A percentile compares a stretch with the other conserved stretches of the same genome.
Evolutionary conservation across 2,797 vertebrate genomes (phyloP).

Genomic region (Pygocentrus nattereri): DNA sequence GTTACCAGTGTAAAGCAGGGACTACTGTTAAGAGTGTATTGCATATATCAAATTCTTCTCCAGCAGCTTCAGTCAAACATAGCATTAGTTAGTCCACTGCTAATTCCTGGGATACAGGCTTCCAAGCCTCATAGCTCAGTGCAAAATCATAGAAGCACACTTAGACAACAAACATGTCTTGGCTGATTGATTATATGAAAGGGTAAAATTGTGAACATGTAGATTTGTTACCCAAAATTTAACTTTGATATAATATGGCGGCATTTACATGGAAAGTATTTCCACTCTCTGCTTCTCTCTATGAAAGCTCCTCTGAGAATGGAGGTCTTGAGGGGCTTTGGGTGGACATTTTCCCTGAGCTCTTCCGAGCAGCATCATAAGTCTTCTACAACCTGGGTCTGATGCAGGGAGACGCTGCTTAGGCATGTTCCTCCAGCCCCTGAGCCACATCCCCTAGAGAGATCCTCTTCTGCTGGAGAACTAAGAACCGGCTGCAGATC

Average conservation of each 20-base stretch:
- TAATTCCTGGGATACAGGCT: neutral
- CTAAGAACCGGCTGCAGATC: constrained; percentile 28
- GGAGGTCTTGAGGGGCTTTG: neutral
- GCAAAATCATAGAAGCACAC: neutral
- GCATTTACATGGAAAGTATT: neutral
- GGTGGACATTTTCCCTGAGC: constrained; percentile 5
- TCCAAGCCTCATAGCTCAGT: neutral
- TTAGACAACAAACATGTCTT: neutral
- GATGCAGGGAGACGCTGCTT: constrained; percentile 42
- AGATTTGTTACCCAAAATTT: neutral
- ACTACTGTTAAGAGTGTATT: too few relatives aligned
- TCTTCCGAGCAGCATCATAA: constrained; percentile 7
- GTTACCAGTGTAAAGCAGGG: too few relatives aligned
- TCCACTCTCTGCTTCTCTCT: neutral
- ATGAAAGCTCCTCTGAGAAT: neutral
- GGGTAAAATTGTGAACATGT: neutral
- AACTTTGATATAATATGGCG: neutral
- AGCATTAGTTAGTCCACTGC: too few relatives aligned
- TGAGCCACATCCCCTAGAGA: constrained; percentile 14
- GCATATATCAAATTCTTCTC: too few relatives aligned
- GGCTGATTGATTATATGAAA: neutral
- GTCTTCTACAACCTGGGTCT: constrained; percentile 1
- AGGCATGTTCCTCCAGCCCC: constrained; percentile 37
- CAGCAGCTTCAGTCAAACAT: too few relatives aligned
- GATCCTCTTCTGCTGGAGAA: constrained; percentile 24